Evolutionary conservation across 2,888 invertebrate species (phyloP).

Genomic region (Xestia rhomboidea): DNA sequence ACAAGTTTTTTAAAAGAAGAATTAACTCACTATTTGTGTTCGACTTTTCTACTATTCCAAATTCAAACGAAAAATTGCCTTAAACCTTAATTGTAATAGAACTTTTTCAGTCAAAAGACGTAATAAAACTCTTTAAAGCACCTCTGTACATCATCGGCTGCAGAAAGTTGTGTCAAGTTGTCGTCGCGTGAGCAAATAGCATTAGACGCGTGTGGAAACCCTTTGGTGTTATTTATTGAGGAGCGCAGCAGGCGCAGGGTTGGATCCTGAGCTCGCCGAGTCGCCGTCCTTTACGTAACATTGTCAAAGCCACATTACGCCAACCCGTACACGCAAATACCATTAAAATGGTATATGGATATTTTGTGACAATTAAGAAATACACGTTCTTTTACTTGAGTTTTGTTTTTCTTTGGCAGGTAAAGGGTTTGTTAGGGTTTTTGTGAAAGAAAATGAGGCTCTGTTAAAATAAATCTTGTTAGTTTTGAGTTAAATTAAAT

Average conservation of each 20-base stretch:
- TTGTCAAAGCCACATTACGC: conserved; percentile 71
- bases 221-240: conserved; percentile 88
- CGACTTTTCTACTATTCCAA: background rate
- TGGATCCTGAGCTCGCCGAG: conserved; percentile 64
- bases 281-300: conserved; percentile 65
- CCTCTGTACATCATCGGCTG: conserved; percentile 69
- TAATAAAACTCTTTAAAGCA: conserved; percentile 30
- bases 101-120: background rate
- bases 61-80: background rate
- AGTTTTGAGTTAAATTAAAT: background rate
- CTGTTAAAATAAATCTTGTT: conserved; percentile 11
- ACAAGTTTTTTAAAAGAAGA: background rate
- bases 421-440: conserved; percentile 25
- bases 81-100: no score
- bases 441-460: background rate
- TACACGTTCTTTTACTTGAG: conserved; percentile 38
- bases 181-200: conserved; percentile 83
- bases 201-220: conserved; percentile 83
- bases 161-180: conserved; percentile 78
- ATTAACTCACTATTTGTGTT: background rate
- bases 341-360: conserved; percentile 66
- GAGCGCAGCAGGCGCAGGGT: conserved; percentile 75
- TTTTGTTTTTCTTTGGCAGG: conserved; percentile 18
- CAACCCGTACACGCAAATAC: conserved; percentile 65
- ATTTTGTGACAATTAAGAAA: conserved; percentile 64